phyloP scores from a whole-genome alignment of 1,140 invertebrate genomes.

The Acromyrmex echinatior region DNA sequence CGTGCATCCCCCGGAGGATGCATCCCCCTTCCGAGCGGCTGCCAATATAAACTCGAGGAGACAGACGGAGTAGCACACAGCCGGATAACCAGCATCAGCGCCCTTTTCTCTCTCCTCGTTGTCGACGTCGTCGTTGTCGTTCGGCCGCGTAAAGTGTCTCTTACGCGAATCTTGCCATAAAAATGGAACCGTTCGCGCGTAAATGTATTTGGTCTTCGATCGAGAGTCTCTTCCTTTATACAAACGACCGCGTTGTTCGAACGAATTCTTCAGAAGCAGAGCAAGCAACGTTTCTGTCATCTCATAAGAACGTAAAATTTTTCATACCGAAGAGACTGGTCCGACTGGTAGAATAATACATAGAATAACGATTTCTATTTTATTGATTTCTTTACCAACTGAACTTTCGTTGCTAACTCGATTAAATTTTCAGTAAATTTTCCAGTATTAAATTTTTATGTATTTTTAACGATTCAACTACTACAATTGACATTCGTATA shows the following conservation, averaged over 20 bases:
- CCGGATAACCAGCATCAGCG: slow-evolving; percentile 45
- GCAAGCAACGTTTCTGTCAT: slow-evolving; percentile 14
- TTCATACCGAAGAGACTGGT: background rate
- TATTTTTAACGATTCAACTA: background rate
- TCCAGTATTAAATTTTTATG: background rate
- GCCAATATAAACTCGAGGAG: slow-evolving; percentile 59
- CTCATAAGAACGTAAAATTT: slow-evolving; percentile 9
- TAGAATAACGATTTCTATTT: background rate
- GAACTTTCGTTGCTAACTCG: background rate
- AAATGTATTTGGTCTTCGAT: slow-evolving; percentile 52
- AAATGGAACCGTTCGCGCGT: slow-evolving; percentile 52
- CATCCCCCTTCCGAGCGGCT: slow-evolving; percentile 32
- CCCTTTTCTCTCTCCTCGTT: slow-evolving; percentile 1
- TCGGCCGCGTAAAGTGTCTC: slow-evolving; percentile 50
- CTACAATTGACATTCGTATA: background rate
- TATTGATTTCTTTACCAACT: slow-evolving; percentile 13
- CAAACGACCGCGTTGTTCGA: slow-evolving; percentile 38
- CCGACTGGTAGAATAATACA: background rate
- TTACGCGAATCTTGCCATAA: slow-evolving; percentile 40
- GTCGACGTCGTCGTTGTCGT: slow-evolving; percentile 28
- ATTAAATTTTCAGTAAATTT: slow-evolving; percentile 22
- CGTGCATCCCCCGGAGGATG: slow-evolving; percentile 41
- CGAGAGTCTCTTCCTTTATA: slow-evolving; percentile 16
- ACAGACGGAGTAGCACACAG: slow-evolving; percentile 9
- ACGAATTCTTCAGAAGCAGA: slow-evolving; percentile 15